phyloP scores from a whole-genome alignment of 2,888 invertebrate genomes.

The Sesamia inferens region DNA sequence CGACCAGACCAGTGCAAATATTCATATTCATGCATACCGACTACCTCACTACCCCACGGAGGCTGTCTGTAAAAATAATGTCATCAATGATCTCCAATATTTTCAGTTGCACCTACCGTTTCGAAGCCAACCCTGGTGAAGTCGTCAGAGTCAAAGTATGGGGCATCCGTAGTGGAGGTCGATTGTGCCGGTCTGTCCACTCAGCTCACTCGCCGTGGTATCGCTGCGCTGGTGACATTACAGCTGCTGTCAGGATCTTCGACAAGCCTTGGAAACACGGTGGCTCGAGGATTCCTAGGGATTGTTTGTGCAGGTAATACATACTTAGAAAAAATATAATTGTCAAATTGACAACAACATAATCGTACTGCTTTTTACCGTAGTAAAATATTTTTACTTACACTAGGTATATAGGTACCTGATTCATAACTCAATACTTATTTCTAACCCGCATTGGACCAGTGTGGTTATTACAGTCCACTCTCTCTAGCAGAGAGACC shows the following conservation, averaged over 20 bases:
- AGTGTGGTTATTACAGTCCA: background rate
- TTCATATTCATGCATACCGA: too few relatives aligned
- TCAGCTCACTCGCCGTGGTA: constrained; percentile 92
- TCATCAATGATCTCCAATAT: too few relatives aligned
- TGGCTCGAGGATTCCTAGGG: constrained; percentile 92
- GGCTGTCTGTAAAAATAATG: too few relatives aligned
- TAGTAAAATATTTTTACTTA: too few relatives aligned
- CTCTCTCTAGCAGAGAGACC: background rate
- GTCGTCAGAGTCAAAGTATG: constrained; percentile 94
- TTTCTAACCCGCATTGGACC: too few relatives aligned
- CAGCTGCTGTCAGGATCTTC: constrained; percentile 93
- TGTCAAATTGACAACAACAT: too few relatives aligned
- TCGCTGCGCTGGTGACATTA: constrained; percentile 92
- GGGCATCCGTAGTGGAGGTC: constrained; percentile 92
- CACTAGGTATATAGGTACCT: too few relatives aligned
- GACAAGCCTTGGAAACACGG: constrained; percentile 92
- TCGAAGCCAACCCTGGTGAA: constrained; percentile 96
- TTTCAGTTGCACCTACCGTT: constrained; percentile 95
- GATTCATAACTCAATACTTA: background rate
- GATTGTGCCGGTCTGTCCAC: constrained; percentile 90
- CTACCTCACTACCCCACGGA: too few relatives aligned
- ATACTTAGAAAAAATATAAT: background rate
- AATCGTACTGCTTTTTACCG: background rate
- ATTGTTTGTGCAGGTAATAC: constrained; percentile 93
- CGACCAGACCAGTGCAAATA: too few relatives aligned